Evolutionary conservation across 2,797 vertebrate genomes (phyloP).

Genomic region (Podarcis siculus): DNA sequence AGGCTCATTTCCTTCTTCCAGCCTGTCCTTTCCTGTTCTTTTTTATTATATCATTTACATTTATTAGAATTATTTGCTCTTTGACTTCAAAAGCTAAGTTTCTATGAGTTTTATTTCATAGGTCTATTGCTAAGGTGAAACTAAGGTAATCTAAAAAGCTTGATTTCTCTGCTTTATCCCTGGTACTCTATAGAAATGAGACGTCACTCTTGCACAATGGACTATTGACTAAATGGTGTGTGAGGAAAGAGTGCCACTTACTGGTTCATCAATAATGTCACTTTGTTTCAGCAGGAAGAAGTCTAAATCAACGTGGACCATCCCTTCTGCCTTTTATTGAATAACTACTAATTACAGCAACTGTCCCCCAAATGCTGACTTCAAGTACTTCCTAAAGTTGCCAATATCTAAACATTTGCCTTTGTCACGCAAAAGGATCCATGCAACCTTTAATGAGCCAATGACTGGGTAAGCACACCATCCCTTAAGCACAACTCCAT

Average conservation of each 20-base stretch:
- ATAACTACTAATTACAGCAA: background rate
- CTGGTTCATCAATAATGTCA: constrained; percentile 5
- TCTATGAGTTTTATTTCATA: background rate
- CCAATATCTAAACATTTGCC: background rate
- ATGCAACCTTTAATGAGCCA: background rate
- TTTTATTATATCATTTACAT: no score
- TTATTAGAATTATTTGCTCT: no score
- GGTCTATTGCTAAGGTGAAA: background rate
- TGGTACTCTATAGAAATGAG: background rate
- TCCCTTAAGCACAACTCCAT: background rate
- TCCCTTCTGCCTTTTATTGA: background rate
- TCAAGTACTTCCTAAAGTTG: background rate
- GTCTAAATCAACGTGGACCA: background rate
- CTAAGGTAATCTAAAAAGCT: background rate
- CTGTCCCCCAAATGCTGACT: background rate
- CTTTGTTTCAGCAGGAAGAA: constrained; percentile 10
- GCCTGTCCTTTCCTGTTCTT: background rate
- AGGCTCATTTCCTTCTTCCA: background rate
- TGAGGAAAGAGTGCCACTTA: constrained; percentile 12
- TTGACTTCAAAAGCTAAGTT: background rate
- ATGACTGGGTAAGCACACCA: background rate
- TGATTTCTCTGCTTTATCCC: background rate
- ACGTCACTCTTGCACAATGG: background rate
- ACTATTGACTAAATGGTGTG: background rate
- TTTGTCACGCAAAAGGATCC: background rate